Evolutionary conservation across 2,888 invertebrate genomes (phyloP).

Genomic region (Tenthredo distinguenda): DNA sequence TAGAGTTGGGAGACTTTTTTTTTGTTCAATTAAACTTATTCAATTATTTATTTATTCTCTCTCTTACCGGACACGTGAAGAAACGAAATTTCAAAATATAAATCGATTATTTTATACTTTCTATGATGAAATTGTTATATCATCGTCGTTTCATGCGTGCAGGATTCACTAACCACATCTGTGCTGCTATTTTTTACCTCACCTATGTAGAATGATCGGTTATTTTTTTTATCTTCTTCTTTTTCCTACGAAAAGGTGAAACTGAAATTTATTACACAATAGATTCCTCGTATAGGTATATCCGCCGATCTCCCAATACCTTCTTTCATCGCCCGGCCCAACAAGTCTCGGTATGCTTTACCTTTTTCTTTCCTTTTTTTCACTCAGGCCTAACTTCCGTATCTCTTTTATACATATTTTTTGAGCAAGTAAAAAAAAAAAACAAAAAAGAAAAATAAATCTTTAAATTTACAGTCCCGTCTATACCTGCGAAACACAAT

Average conservation of each 20-base stretch:
- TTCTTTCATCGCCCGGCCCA: neutral
- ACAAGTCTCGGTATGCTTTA: neutral
- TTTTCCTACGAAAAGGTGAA: neutral
- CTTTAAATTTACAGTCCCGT: neutral
- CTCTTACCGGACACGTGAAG: neutral
- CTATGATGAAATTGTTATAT: neutral
- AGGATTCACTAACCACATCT: neutral
- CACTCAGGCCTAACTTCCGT: neutral
- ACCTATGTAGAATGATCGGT: neutral
- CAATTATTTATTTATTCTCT: neutral
- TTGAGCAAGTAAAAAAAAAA: no score
- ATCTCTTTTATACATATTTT: neutral
- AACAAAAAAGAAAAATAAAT: neutral
- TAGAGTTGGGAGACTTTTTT: neutral
- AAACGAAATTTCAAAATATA: neutral
- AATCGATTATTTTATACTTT: neutral
- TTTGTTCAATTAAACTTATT: no score
- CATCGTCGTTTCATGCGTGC: neutral
- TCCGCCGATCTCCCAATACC: neutral
- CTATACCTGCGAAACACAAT: no score
- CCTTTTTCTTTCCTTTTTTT: neutral
- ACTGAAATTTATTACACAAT: slow-evolving; percentile 25
- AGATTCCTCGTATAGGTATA: slow-evolving; percentile 1
- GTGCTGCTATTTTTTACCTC: neutral
- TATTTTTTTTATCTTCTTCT: neutral